Evolutionary conservation across 2,888 invertebrate genomes (phyloP).

Genomic region (Stenodera caucasica): DNA sequence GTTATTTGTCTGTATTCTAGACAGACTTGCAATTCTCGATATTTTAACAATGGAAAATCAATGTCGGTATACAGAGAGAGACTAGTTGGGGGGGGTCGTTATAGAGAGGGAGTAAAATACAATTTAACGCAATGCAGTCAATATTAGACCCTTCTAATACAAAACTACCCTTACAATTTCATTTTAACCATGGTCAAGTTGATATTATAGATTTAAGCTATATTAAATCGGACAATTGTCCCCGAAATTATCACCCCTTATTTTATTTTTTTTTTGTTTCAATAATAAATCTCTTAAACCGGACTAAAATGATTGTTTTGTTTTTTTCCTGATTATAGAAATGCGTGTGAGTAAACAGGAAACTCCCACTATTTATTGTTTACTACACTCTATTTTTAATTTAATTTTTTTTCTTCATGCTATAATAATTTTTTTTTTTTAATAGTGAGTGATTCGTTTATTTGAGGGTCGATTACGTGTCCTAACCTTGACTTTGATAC

Average conservation of each 20-base stretch:
- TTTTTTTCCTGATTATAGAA: not conserved
- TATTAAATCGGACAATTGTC: no score
- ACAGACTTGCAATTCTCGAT: no score
- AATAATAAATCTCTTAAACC: no score
- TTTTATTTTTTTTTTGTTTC: no score
- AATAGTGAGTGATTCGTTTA: no score
- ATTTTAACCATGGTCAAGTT: constrained; percentile 36
- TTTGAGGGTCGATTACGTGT: not conserved
- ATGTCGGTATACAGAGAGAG: no score
- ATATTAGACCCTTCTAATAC: constrained; percentile 38
- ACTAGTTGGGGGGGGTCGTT: not conserved
- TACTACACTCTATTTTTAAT: not conserved
- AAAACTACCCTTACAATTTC: no score
- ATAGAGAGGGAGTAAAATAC: constrained; percentile 2
- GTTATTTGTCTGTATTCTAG: no score
- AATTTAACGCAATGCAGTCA: constrained; percentile 41
- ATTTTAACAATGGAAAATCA: not conserved
- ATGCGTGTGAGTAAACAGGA: not conserved
- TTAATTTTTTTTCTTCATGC: no score
- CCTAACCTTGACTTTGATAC: constrained; percentile 19
- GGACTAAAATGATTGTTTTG: not conserved
- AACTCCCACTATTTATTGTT: constrained; percentile 1
- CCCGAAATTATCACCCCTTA: no score
- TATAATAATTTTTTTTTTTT: no score
- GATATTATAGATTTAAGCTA: no score